Evolutionary conservation across 2,113 vertebrate genomes (phyloP).

Genomic region (Haplotaxodon microlepis): DNA sequence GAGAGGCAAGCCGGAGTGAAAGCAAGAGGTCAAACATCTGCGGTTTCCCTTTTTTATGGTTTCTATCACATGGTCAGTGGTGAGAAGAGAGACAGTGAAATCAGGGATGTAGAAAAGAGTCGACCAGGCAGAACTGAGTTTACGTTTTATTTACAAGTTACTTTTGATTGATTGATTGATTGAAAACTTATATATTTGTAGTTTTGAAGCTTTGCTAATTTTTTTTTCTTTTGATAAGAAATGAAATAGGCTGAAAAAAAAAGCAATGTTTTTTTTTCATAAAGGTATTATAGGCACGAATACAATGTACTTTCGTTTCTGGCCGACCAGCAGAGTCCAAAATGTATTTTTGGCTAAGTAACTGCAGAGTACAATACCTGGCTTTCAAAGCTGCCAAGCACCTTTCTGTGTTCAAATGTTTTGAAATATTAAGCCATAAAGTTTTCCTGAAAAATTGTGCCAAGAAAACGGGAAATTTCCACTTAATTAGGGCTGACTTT

Average conservation of each 20-base stretch:
- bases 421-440: accelerated
- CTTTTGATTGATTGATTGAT: background rate
- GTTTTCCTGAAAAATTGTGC: background rate
- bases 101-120: background rate
- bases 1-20: background rate
- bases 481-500: background rate
- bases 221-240: background rate
- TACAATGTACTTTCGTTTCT: background rate
- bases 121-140: background rate
- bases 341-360: background rate
- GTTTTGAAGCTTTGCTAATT: background rate
- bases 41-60: background rate
- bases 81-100: background rate
- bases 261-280: background rate
- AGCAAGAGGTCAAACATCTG: conserved; percentile 50
- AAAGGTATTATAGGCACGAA: background rate
- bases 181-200: background rate
- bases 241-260: background rate
- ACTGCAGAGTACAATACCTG: background rate
- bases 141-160: background rate
- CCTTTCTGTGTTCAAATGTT: background rate
- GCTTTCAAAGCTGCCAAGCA: background rate
- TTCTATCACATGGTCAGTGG: conserved; percentile 20
- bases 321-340: background rate
- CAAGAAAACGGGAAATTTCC: background rate